phyloP scores from a whole-genome alignment of 2,113 vertebrate genomes.

The Pitta sordida region DNA sequence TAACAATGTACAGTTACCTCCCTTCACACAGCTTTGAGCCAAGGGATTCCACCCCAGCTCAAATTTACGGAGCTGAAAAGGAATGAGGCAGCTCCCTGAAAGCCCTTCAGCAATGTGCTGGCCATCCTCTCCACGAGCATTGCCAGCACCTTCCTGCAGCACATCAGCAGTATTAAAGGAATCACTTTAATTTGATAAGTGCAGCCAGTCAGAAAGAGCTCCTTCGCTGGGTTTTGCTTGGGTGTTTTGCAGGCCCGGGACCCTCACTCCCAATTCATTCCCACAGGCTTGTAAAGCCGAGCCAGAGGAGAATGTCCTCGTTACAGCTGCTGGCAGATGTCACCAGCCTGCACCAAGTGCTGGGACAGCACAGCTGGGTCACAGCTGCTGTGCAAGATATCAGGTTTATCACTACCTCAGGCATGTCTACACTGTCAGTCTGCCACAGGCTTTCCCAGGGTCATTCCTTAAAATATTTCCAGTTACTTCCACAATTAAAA shows the following conservation, averaged over 20 bases:
- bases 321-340: background rate
- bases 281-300: accelerated
- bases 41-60: accelerated
- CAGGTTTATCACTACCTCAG: background rate
- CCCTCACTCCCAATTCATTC: background rate
- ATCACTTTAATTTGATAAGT: accelerated
- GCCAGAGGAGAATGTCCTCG: background rate
- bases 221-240: background rate
- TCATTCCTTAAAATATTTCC: background rate
- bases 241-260: background rate
- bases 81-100: background rate
- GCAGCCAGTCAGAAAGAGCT: background rate
- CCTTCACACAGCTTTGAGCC: background rate
- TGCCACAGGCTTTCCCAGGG: background rate
- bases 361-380: background rate
- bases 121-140: background rate
- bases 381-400: background rate
- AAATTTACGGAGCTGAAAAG: background rate
- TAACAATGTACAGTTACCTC: background rate
- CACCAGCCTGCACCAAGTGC: background rate
- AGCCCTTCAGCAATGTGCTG: background rate
- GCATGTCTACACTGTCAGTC: accelerated
- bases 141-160: background rate
- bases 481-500: background rate
- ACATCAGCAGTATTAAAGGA: background rate